Evolutionary conservation across 2,797 vertebrate genomes (phyloP), one percentile per base, ranked within the genome.

Genomic region (Spheniscus humboldti): DNA sequence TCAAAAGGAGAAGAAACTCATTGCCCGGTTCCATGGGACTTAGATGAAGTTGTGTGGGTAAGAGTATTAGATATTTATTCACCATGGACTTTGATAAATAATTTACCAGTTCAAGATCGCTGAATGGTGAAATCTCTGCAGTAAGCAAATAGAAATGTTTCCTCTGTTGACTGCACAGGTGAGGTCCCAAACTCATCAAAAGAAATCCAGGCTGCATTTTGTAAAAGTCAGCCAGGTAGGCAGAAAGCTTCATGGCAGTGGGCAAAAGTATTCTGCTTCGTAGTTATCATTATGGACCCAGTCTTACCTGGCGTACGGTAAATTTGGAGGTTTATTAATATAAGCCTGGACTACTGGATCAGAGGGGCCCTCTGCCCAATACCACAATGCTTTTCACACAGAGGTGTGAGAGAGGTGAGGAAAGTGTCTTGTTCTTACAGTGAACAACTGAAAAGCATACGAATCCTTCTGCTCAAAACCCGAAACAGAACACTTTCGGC

Each of bases 71-170:
- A 92, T 97, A 97, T 96, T 98, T 97, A 97, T 97, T 98, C 97
- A 97, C 95, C 71, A 78, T 92, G 91, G 96, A 97, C 97, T 98
- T 98, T 97, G 98, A 98, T 98, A 97, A 98, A 98, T 98, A 97
- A 98, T 98, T 98, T 97, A 98, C 68, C 47, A 25, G 88, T 97
- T 97, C 96, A 96, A 97, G 95, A 97, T 95, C 3, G 7, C 94
- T 96, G 97, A 97, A 96, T 96, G 95, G 84, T 94, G 97, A 96
- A 97, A 96, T 96, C 96, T 96, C 57, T 28, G 93, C 96, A 97
- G 95, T 94, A 97, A 98, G 91, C 90, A 97, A 98, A 97, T 88
- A 96, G 94, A 97, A 97, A 97, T 75, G 59, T 94, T 97, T 94
- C 93, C 93, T 98, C 94, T 91, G 55, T 85, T 6, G 6, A 84